A percentile compares a stretch with the other conserved stretches of the same genome.
Conservation (phyloP, 1,140 invertebrate genomes). For the Drosophila littoralis region DNA sequence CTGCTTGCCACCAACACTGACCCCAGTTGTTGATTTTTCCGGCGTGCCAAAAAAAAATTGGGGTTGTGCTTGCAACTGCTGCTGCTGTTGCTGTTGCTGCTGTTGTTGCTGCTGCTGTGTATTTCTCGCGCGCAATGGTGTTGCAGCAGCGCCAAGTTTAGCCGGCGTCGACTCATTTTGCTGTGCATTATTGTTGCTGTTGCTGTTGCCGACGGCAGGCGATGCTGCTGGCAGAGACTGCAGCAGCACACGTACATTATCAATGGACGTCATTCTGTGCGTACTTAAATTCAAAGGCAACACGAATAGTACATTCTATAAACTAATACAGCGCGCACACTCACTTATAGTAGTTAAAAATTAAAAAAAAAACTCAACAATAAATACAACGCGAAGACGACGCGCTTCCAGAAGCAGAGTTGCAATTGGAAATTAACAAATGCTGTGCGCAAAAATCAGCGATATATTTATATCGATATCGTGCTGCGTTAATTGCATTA, state of each 20-base stretch:
- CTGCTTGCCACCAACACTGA: constrained; percentile 17
- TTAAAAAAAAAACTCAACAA: constrained; percentile 58
- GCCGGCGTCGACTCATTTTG: constrained; percentile 56
- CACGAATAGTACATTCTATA: constrained; percentile 53
- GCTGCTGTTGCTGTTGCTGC: constrained; percentile 10
- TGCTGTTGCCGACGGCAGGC: constrained; percentile 34
- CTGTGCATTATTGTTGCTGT: constrained; percentile 35
- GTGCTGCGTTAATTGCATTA: too few relatives aligned
- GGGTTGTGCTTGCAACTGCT: constrained; percentile 24
- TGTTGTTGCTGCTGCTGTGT: constrained; percentile 30
- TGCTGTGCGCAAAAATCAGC: background rate
- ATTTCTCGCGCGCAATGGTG: constrained; percentile 67
- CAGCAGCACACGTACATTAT: constrained; percentile 65
- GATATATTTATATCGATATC: too few relatives aligned
- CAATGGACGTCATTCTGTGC: constrained; percentile 64
- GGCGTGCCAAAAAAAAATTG: constrained; percentile 46
- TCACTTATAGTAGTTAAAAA: constrained; percentile 49
- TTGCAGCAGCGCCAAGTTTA: constrained; percentile 50
- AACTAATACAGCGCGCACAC: constrained; percentile 37
- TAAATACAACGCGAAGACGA: constrained; percentile 62
- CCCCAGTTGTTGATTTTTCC: constrained; percentile 38
- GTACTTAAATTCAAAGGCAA: constrained; percentile 24
- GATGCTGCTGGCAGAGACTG: constrained; percentile 68
- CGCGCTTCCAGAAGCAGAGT: constrained; percentile 57
- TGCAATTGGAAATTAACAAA: constrained; percentile 20